phyloP scores from a whole-genome alignment of 2,113 vertebrate species.

The Centropus unirufus region DNA sequence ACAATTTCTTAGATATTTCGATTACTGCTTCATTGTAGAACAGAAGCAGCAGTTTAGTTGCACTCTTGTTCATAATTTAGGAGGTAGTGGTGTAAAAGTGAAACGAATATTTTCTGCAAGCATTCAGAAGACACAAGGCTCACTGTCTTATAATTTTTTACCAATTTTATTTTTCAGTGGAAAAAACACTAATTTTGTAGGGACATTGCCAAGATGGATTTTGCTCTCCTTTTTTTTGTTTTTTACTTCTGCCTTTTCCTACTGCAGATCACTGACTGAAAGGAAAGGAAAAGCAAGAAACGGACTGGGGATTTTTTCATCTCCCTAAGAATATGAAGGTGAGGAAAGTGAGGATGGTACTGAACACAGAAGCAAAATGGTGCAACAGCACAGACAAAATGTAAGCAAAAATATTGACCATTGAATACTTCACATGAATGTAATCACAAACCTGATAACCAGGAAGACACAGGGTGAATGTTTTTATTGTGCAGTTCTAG shows the following conservation, averaged over 20 bases:
- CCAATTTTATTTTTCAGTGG: background rate
- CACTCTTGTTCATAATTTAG: background rate
- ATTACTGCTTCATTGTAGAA: background rate
- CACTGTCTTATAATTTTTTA: background rate
- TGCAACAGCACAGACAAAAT: background rate
- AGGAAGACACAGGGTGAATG: rapidly evolving
- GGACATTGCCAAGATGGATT: background rate
- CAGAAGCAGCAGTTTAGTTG: background rate
- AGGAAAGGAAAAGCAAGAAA: background rate
- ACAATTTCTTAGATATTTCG: background rate
- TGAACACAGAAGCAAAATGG: background rate
- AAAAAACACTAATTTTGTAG: background rate
- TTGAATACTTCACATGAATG: background rate
- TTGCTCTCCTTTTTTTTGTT: background rate
- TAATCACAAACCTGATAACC: background rate
- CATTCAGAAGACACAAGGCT: background rate
- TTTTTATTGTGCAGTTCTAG: background rate
- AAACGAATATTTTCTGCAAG: background rate
- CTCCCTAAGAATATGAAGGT: background rate
- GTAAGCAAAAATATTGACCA: background rate
- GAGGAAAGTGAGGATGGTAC: background rate
- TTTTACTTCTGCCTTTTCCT: background rate
- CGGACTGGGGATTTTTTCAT: background rate
- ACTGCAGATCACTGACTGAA: background rate
- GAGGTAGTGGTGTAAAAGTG: background rate